Evolutionary conservation across 2,888 invertebrate species (phyloP), one percentile per base, ranked within the genome.

Genomic region (Koerneria pararmatus): DNA sequence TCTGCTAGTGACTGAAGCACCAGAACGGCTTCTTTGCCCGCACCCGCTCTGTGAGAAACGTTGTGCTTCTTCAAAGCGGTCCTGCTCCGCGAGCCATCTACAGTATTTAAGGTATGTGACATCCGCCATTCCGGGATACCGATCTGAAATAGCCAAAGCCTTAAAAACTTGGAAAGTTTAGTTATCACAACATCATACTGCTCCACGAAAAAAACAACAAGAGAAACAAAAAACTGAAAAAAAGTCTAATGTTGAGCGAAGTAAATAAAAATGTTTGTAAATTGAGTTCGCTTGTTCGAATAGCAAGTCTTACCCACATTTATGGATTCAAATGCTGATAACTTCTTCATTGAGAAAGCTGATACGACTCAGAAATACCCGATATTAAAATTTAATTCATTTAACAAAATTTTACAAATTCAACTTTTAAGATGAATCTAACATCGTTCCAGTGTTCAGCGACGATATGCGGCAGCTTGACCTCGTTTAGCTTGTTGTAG

Each of bases 91-190:
- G 83, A 98, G 87, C 88, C 91, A 92, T 77, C 93, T 90, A 0
- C 95, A 98, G 85, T 98, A 95, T 6, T 97, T 95, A 34, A 94
- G 88, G 84, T 95, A 95, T n/a, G 95, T 92, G 19, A 90, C 88
- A 4, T 91, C 89, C 74, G 89, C 89, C 78, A 90, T 88, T 78
- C 93, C 91, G 0, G 91, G 89, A 83, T 93, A 89, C 74, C 91
- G 89, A 73, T 92, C 90, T 0, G 91, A 93, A 35, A 97, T 86
- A 19, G 89, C 87, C 84, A 98, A 95, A 0, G 95, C 87, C 86
- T 87, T 82, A 73, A 51, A n/a, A n/a, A n/a, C n/a, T n/a, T n/a
- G n/a, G n/a, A n/a, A n/a, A n/a, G n/a, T n/a, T n/a, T n/a, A n/a
- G n/a, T n/a, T n/a, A n/a, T n/a, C n/a, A n/a, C n/a, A n/a, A n/a